phyloP scores from a whole-genome alignment of 2,113 vertebrate species.

The Chamaea fasciata region DNA sequence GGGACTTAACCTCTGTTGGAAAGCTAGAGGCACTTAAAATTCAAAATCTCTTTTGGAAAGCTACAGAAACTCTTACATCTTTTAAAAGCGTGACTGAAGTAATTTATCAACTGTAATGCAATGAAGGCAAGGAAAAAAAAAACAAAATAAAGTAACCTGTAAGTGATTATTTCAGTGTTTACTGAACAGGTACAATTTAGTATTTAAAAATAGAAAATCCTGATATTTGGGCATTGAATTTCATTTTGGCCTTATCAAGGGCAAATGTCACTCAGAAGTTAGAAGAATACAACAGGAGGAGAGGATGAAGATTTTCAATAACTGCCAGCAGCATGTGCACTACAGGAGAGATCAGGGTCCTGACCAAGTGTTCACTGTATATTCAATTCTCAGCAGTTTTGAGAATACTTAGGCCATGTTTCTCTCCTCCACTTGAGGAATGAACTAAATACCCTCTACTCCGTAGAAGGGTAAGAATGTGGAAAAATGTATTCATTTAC shows the following conservation, averaged over 20 bases:
- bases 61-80: background rate
- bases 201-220: background rate
- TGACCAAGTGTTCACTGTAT: background rate
- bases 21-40: background rate
- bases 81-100: background rate
- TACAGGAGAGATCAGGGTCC: background rate
- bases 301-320: background rate
- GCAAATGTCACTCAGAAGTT: background rate
- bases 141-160: rapidly evolving
- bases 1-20: background rate
- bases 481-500: background rate
- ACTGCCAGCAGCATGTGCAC: background rate
- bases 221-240: background rate
- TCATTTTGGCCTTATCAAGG: background rate
- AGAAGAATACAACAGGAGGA: background rate
- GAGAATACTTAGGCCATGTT: background rate
- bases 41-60: background rate
- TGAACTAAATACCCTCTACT: background rate
- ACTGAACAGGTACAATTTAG: background rate
- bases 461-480: background rate
- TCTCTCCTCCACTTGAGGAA: background rate
- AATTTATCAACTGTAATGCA: background rate
- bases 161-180: background rate
- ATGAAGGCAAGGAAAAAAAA: background rate
- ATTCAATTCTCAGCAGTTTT: background rate